Base-by-base conservation (phyloP, 2,113 vertebrate species). In the Anseranas semipalmata region DNA sequence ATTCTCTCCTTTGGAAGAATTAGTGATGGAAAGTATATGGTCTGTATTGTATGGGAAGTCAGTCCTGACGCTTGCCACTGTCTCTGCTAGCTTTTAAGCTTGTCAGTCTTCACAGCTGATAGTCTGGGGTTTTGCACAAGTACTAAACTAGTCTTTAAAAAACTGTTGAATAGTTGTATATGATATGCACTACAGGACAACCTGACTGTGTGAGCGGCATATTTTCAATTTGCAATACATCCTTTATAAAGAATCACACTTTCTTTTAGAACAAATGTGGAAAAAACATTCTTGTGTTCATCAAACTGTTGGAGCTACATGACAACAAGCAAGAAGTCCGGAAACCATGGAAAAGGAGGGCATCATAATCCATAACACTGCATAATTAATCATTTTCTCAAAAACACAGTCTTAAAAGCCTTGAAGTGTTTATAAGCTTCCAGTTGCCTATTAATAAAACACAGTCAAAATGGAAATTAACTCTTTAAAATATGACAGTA, bases 361-460 rank as follows among this genome's bases (percentile, higher is more conserved):
- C 91, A 93, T 97, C 93, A 90, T 97, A 96, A 97, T 97, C 95
- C 92, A 95, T 81, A 98, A 76, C 76, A 84, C 92, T 97, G 87
- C 87, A 92, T 98, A 98, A 98, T 97, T 97, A 98, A 97, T 91
- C 75, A 90, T 94, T 96, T 97, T 97, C 25, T 58, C 68, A 88
- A 96, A 95, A 97, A 87, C 63, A 71, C 77, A 88, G 16, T 88
- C 86, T 85, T 91, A 89, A 96, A 96, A 97, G 68, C 90, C 89
- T 91, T 93, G 76, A 75, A 92, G 78, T 96, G 80, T 96, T 97
- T 97, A 62, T 96, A 96, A 97, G 95, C 87, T 96, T 90, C 66
- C 62, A 95, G 62, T 88, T 94, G 84, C 41, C 89, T 96, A 90
- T 89, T 96, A 97, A 97, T 97, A 97, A 93, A 95, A 91, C 27